Evolutionary conservation across 2,797 vertebrate species (phyloP).

Genomic region (Tinamus major): DNA sequence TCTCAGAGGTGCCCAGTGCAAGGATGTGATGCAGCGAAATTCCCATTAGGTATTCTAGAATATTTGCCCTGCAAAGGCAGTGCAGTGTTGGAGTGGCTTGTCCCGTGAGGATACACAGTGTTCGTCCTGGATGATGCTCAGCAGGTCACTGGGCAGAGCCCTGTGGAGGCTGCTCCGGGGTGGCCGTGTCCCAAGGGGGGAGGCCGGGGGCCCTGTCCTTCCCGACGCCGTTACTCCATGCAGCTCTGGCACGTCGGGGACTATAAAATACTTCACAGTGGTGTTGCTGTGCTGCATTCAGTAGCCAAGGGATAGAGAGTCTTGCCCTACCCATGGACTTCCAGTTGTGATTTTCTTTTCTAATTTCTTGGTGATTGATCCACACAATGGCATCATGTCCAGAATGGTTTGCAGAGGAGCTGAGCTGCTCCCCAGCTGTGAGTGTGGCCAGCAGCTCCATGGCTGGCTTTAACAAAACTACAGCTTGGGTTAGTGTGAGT

Average conservation of each 20-base stretch:
- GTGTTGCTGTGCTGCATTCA: rapidly evolving
- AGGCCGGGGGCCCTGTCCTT: too few relatives aligned
- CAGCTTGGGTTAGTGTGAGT: constrained; percentile 21
- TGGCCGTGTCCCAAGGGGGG: background rate
- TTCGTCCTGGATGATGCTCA: background rate
- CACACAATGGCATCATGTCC: background rate
- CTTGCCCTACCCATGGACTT: background rate
- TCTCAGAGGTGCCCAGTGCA: too few relatives aligned
- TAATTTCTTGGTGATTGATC: background rate
- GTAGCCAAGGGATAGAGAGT: background rate
- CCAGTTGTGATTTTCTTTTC: background rate
- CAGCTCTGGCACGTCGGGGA: too few relatives aligned
- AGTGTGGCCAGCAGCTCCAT: background rate
- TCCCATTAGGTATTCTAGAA: too few relatives aligned
- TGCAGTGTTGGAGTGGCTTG: too few relatives aligned
- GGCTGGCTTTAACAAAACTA: background rate
- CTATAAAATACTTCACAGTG: background rate
- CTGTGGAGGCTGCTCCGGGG: background rate
- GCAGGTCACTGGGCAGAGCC: background rate
- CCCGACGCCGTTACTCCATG: too few relatives aligned
- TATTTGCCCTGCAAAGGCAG: too few relatives aligned
- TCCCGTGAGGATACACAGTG: background rate
- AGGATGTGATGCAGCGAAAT: too few relatives aligned
- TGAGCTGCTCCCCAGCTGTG: rapidly evolving
- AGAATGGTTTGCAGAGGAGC: background rate